Base-by-base conservation (phyloP, 37 sponge, comb jelly and placozoan genomes). In the Eunapius fragilis region DNA sequence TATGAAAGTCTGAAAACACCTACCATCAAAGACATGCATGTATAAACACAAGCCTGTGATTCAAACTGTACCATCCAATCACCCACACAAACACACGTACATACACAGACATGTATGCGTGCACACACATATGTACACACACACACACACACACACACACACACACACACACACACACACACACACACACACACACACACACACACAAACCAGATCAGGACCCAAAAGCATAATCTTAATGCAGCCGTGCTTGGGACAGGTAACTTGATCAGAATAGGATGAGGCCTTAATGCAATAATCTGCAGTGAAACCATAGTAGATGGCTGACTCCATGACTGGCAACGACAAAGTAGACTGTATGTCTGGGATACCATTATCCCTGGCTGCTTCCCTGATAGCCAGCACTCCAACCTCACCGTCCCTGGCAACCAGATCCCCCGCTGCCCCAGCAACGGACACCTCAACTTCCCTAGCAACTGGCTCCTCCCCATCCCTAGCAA, bases 171-270 rank as follows among this genome's bases (percentile, higher is more conserved):
- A 38, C 80, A 91, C 79, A 77, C 68, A 76, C 74, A 79, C 47
- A 45, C 9, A 45, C 47, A 45, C 47, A 72, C 47, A 85, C 86
- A 2, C 31, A 31, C 17, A 80, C 78, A 32, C 47, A 45, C 9
- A 45, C 47, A 45, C 9, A 75, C 92, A 83, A 32, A 91, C 92
- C 76, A 91, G 49, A 58, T 91, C 92, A 17, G 92, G 92, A 35
- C 78, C 84, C 4, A 91, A 80, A 36, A 49, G 58, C 70, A 78
- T 35, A 1, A 87, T 28, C 37, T 91, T 72, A n/a, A 91, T 67
- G 7, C 67, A 35, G 30, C 80, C 75, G 67, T 87, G 87, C 0
- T 22, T 79, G 32, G 92, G 92, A 72, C 92, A 91, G 23, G 14
- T 4, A 0, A 91, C 68, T 13, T 27, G n/a, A 67, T 87, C 80